Percentiles rank a stretch among this genome's conserved stretches.
Conservation (phyloP, 1,140 invertebrate species). For the Olivierus martensii region DNA sequence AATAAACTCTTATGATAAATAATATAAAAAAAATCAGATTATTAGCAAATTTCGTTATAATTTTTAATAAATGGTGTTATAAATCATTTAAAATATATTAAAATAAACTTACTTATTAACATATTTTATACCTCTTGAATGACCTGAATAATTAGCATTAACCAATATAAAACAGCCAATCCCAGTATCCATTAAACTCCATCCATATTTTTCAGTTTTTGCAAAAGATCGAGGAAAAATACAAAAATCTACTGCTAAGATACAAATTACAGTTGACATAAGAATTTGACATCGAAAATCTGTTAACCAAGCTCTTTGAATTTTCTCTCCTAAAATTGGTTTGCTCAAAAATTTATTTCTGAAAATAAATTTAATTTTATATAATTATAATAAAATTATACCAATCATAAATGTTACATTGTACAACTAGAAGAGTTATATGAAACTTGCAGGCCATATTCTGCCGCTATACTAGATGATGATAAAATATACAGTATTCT, state of each 20-base stretch:
- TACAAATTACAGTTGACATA: constrained; percentile 60
- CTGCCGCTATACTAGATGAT: too few relatives aligned
- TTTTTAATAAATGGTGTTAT: background rate
- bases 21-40: too few relatives aligned
- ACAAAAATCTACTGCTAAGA: constrained; percentile 84
- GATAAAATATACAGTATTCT: too few relatives aligned
- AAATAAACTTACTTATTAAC: too few relatives aligned
- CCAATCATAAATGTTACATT: too few relatives aligned
- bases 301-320: background rate
- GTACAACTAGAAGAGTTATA: too few relatives aligned
- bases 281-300: constrained; percentile 36
- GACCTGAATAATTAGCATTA: constrained; percentile 27
- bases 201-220: constrained; percentile 76
- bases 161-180: constrained; percentile 78
- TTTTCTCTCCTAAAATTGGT: too few relatives aligned
- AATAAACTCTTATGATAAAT: too few relatives aligned
- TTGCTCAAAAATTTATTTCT: too few relatives aligned
- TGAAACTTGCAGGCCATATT: too few relatives aligned
- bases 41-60: background rate
- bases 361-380: too few relatives aligned
- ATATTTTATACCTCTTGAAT: constrained; percentile 6
- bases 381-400: too few relatives aligned
- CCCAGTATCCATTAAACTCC: constrained; percentile 85
- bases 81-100: background rate
- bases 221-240: constrained; percentile 68